A percentile compares a stretch with the other conserved stretches of the same genome.
Evolutionary conservation across 2,113 vertebrate genomes (phyloP).

Genomic region (Spilogale gracilis): DNA sequence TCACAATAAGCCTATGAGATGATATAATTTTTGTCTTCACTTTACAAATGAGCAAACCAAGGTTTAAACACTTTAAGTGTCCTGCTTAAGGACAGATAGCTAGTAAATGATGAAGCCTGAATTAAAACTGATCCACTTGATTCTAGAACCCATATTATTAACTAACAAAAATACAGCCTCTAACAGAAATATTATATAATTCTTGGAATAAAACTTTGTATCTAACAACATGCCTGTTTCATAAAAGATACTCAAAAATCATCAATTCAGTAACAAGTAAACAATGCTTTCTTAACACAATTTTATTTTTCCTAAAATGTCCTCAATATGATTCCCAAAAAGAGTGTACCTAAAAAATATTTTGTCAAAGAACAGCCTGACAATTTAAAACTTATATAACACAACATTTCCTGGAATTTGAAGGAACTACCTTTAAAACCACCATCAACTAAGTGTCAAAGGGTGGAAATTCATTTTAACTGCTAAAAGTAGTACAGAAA

Average conservation of each 20-base stretch:
- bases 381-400: background rate
- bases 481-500: background rate
- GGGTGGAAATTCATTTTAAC: background rate
- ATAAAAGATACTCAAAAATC: background rate
- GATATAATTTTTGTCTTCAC: background rate
- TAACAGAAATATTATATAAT: background rate
- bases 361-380: background rate
- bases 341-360: background rate
- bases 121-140: background rate
- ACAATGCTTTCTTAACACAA: background rate
- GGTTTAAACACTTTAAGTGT: background rate
- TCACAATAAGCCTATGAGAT: background rate
- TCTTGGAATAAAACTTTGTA: background rate
- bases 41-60: background rate
- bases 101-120: background rate
- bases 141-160: background rate
- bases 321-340: background rate
- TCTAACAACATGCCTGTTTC: background rate
- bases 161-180: background rate
- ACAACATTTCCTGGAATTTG: background rate
- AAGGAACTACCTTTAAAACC: background rate
- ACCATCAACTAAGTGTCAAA: background rate
- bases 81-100: background rate
- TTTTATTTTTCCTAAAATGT: conserved; percentile 34
- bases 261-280: background rate